A percentile compares a stretch with the other conserved stretches of the same genome.
Conservation (phyloP, 2,797 vertebrate genomes). For the Microhierax caerulescens region DNA sequence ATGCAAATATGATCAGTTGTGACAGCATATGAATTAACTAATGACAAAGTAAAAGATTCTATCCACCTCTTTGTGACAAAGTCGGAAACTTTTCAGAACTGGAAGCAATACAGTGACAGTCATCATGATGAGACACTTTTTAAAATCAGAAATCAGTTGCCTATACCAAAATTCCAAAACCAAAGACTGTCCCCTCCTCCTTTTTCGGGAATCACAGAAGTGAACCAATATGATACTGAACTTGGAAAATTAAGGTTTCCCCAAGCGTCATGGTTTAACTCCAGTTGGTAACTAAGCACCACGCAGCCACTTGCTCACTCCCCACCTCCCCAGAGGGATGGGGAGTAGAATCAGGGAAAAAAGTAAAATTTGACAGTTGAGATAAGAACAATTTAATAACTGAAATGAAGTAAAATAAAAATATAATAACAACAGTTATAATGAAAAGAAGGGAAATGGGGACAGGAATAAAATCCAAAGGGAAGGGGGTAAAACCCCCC, state of each 20-base stretch:
- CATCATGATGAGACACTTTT: fast-evolving
- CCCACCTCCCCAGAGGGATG: too few species aligned
- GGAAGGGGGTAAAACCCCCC: too few species aligned
- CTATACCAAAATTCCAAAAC: not conserved
- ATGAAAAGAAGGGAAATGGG: too few species aligned
- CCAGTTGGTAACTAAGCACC: too few species aligned
- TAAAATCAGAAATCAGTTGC: not conserved
- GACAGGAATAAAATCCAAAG: too few species aligned
- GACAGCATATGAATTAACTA: fast-evolving
- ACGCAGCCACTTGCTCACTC: too few species aligned
- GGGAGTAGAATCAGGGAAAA: too few species aligned
- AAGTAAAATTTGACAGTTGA: too few species aligned
- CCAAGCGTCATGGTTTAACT: too few species aligned
- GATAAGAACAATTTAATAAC: too few species aligned
- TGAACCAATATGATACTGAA: fast-evolving
- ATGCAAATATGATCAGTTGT: fast-evolving
- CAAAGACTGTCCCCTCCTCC: not conserved
- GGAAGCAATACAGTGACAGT: not conserved
- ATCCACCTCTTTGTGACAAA: not conserved
- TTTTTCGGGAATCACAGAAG: not conserved
- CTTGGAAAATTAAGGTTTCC: not conserved
- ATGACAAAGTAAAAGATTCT: not conserved
- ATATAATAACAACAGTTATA: too few species aligned
- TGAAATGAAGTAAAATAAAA: too few species aligned
- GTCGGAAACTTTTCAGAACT: not conserved